Conservation (phyloP, 1,140 invertebrate species). For the Hyles vespertilio region DNA sequence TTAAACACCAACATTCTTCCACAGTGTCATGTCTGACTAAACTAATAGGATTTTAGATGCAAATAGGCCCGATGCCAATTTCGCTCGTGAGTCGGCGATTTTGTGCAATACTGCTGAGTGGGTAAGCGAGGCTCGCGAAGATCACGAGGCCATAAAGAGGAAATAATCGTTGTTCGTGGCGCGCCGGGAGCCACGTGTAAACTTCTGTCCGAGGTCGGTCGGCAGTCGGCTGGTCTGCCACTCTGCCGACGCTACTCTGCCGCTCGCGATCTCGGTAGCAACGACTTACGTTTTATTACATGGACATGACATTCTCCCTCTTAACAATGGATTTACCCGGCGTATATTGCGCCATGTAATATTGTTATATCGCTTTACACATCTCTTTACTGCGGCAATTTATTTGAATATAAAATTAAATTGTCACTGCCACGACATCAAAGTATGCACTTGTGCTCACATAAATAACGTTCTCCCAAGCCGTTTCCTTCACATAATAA, state of each 20-base stretch:
- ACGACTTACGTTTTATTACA: slow-evolving; percentile 30
- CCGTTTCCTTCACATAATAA: no score
- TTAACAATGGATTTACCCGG: not conserved
- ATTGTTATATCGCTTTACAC: no score
- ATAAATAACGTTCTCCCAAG: no score
- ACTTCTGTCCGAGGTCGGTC: slow-evolving; percentile 28
- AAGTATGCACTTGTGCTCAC: no score
- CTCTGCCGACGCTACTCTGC: slow-evolving; percentile 15
- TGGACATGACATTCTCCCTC: not conserved
- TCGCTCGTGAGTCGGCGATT: slow-evolving; percentile 34
- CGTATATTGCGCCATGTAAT: no score
- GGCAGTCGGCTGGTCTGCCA: slow-evolving; percentile 10
- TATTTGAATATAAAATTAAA: no score
- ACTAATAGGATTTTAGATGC: slow-evolving; percentile 47
- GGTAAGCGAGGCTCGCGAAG: slow-evolving; percentile 10
- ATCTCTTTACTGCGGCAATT: no score
- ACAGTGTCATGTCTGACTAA: slow-evolving; percentile 6
- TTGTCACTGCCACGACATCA: no score
- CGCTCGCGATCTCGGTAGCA: slow-evolving; percentile 26
- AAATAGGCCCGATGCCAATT: slow-evolving; percentile 32
- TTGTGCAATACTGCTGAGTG: slow-evolving; percentile 23
- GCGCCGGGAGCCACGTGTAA: slow-evolving; percentile 42
- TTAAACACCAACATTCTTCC: no score
- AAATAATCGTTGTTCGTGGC: slow-evolving; percentile 50
- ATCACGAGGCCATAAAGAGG: slow-evolving; percentile 49